phyloP scores from a whole-genome alignment of 2,888 invertebrate species.

The Lasius platythorax region DNA sequence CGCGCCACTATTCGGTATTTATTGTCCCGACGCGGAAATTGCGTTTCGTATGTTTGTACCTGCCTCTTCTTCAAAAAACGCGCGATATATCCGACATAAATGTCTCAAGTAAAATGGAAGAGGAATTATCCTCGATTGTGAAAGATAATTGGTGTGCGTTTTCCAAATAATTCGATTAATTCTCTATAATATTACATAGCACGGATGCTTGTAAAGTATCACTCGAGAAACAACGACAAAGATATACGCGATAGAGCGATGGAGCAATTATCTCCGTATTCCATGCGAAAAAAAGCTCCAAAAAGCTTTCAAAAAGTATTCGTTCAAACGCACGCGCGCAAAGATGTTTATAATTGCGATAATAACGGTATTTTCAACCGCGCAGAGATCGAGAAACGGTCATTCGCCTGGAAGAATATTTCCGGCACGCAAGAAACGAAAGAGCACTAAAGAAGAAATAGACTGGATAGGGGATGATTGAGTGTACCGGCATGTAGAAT shows the following conservation, averaged over 20 bases:
- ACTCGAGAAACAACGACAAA: neutral
- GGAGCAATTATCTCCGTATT: neutral
- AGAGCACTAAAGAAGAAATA: conserved; percentile 14
- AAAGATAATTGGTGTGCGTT: neutral
- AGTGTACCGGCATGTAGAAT: conserved; percentile 32
- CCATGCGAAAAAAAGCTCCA: no score
- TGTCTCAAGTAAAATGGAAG: neutral
- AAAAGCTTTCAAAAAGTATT: neutral
- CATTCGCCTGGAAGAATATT: conserved; percentile 30
- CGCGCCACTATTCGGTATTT: conserved; percentile 53
- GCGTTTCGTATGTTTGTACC: conserved; percentile 40
- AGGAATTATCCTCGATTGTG: neutral
- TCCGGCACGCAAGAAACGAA: conserved; percentile 35
- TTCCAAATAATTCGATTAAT: neutral
- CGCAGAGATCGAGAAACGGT: conserved; percentile 1
- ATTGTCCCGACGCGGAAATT: conserved; percentile 47
- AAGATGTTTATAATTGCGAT: conserved; percentile 3
- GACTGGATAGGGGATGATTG: conserved; percentile 25
- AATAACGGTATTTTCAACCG: neutral
- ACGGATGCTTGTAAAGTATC: neutral
- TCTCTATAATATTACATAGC: neutral
- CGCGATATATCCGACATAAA: conserved; percentile 1
- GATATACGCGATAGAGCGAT: neutral
- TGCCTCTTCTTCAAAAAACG: conserved; percentile 20
- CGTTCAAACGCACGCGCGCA: neutral